phyloP scores from a whole-genome alignment of 2,888 invertebrate species.

The Ganaspis brasiliensis region DNA sequence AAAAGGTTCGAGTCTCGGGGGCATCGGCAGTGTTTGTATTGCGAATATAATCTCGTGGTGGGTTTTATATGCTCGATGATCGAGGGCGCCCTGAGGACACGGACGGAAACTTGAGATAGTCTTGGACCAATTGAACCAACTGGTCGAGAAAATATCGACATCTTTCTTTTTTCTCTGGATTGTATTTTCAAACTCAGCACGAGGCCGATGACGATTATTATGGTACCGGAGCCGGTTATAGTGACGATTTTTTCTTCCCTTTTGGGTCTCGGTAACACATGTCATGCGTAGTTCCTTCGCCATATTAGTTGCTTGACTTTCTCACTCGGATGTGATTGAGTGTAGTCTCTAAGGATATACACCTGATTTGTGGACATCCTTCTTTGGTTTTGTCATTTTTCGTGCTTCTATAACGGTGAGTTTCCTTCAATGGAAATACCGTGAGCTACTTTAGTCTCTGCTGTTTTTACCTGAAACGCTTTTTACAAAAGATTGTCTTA shows the following conservation, averaged over 20 bases:
- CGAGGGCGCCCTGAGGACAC: slow-evolving; percentile 34
- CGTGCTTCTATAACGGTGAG: background rate
- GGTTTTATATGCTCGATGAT: slow-evolving; percentile 27
- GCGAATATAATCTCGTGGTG: slow-evolving; percentile 43
- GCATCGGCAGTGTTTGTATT: slow-evolving; percentile 33
- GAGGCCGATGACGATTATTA: slow-evolving; percentile 37
- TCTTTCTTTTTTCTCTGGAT: slow-evolving; percentile 25
- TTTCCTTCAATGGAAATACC: background rate
- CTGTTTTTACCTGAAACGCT: background rate
- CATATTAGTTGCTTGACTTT: slow-evolving; percentile 35
- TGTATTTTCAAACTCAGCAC: background rate
- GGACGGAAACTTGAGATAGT: slow-evolving; percentile 8
- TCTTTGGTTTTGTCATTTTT: slow-evolving; percentile 12
- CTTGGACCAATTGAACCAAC: slow-evolving; percentile 26
- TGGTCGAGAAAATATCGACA: slow-evolving; percentile 22
- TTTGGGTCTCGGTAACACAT: slow-evolving; percentile 16
- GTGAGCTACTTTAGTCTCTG: background rate
- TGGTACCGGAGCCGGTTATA: slow-evolving; percentile 29
- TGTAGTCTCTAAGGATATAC: slow-evolving; percentile 24
- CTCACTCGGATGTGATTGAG: slow-evolving; percentile 18
- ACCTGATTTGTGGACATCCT: background rate
- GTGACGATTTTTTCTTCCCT: slow-evolving; percentile 16
- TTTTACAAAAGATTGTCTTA: background rate
- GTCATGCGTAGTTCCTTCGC: slow-evolving; percentile 34
- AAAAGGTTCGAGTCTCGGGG: slow-evolving; percentile 25